Percentiles rank a stretch among this genome's conserved stretches.
These are phyloP conservation scores for Malurus melanocephalus DNA, from an alignment of 2,113 vertebrate genomes.

Conservation along the genomic window DNA sequence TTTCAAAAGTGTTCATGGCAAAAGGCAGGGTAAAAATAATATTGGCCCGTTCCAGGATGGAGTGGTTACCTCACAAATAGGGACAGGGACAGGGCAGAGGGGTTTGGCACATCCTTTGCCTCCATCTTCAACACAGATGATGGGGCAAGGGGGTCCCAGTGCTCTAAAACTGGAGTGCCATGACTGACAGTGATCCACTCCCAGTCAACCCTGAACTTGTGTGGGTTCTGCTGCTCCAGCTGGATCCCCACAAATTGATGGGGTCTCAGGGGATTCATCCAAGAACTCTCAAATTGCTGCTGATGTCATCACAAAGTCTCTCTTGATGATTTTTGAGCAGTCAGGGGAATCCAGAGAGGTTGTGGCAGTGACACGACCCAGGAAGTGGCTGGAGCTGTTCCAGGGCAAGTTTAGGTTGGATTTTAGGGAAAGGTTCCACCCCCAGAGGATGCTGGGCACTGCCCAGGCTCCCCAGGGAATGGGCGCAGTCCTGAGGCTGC, in stretches of 20 bases:
- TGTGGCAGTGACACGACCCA: background rate
- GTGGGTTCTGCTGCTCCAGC: background rate
- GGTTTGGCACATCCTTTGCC: background rate
- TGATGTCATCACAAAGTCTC: background rate
- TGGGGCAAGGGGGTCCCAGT: background rate
- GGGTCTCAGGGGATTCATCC: background rate
- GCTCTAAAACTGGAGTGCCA: background rate
- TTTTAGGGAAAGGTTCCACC: fast-evolving
- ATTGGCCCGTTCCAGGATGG: fast-evolving
- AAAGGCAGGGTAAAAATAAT: background rate
- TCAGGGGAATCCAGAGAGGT: background rate
- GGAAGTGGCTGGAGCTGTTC: background rate
- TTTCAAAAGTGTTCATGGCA: background rate
- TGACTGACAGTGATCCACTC: background rate
- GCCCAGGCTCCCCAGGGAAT: background rate
- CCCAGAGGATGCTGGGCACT: background rate
- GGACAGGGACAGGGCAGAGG: background rate
- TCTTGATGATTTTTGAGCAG: background rate
- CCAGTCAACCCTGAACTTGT: background rate
- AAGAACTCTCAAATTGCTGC: background rate
- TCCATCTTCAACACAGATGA: background rate
- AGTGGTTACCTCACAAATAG: background rate
- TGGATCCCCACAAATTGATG: background rate
- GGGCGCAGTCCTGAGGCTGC: fast-evolving
- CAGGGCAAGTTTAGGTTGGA: background rate